Evolutionary conservation across 2,113 vertebrate genomes (phyloP), one percentile per base, ranked within the genome.

Genomic region (Gasterosteus nipponicus): DNA sequence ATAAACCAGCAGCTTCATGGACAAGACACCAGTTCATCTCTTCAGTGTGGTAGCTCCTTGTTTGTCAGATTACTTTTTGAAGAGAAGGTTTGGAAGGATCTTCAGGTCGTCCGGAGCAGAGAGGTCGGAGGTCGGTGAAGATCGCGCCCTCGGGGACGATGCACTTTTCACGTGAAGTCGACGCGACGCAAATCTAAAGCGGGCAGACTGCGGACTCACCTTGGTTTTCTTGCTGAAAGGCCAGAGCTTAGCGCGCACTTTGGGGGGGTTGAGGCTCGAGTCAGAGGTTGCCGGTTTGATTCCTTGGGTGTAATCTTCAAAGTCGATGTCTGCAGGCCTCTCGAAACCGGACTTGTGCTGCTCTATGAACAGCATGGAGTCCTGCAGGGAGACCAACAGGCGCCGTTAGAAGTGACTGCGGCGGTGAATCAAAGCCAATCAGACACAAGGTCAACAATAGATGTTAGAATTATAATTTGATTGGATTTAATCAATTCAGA

Each of bases 261-360:
- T 93, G 0, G 95, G 93, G 0, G 89, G 91, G 42, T 95, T 91
- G 67, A 95, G 91, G 73, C 92, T 94, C 80, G 92, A 94, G 35
- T 96, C 96, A 0, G 94, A 94, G 16, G 82, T 91, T 0, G 90
- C 92, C 0, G 95, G 73, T 91, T 93, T 95, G 83, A 96, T 93
- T 58, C 90, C 92, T 73, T 96, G 95, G 77, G 90, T 94, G 87
- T 95, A 97, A 88, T 97, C 96, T 75, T 97, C 96, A 10, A 96
- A 97, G 58, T 96, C 96, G 66, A 96, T 85, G 1, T 96, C 95
- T 2, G 69, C 89, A 0, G 96, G 96, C 12, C 95, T 92, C 78
- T 93, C 91, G 0, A 95, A 95, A 12, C 96, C 96, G 0, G 96
- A 96, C 76, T 96, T 96, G 80, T 95, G 87, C 78, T 95, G 93